Evolutionary conservation across 92 coral and sea anemone species (phyloP).

Genomic region (Umimayanthus kanabou): DNA sequence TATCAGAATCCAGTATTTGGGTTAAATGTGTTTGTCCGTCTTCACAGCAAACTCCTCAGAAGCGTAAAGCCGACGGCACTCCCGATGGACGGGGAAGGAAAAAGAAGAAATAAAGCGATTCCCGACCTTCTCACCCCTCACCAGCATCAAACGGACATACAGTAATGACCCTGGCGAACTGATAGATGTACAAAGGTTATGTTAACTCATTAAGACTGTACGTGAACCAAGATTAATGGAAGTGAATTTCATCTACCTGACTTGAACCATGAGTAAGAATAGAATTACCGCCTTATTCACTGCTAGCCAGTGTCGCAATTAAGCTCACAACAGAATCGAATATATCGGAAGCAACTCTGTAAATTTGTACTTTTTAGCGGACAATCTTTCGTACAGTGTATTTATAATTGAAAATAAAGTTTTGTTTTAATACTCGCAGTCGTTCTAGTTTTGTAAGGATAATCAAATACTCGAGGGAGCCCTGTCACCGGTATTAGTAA

Average conservation of each 20-base stretch:
- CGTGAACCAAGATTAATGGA: conserved; percentile 20
- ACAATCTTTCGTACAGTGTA: neutral
- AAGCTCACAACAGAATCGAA: neutral
- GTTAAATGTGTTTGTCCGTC: conserved; percentile 3
- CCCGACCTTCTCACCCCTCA: neutral
- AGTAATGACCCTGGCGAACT: no score
- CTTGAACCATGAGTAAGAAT: neutral
- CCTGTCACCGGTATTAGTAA: no score
- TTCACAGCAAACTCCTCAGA: conserved; percentile 82
- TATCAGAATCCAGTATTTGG: neutral
- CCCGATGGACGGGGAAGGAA: conserved; percentile 99
- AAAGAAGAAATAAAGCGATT: conserved; percentile 77
- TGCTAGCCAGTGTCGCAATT: neutral
- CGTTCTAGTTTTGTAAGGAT: neutral
- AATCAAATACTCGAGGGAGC: no score
- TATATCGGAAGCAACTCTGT: neutral
- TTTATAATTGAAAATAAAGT: conserved; percentile 4
- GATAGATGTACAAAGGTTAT: conserved; percentile 17
- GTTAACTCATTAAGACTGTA: neutral
- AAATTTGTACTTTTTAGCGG: neutral
- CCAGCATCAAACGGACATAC: neutral
- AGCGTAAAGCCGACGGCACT: conserved; percentile 97
- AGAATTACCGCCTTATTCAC: neutral
- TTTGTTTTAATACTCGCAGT: neutral
- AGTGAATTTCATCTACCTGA: neutral